Conservation (phyloP, 2,113 vertebrate genomes). For the Saiga tatarica region DNA sequence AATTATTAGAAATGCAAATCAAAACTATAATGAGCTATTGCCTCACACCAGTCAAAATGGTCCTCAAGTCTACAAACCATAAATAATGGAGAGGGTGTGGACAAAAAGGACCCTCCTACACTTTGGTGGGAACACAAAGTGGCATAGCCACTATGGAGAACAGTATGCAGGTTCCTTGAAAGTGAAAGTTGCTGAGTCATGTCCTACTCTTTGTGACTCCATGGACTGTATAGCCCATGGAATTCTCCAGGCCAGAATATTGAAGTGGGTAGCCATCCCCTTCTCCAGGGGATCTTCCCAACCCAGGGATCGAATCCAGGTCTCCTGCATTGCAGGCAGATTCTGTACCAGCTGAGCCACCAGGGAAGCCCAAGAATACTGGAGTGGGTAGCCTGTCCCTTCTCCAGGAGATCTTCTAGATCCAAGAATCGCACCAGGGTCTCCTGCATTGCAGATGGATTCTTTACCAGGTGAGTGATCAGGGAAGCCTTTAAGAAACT, state of each 20-base stretch:
- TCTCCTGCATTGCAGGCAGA: neutral
- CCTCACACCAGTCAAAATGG: neutral
- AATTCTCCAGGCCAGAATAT: neutral
- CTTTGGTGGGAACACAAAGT: neutral
- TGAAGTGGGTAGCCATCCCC: neutral
- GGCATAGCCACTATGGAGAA: neutral
- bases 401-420: neutral
- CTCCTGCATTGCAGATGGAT: neutral
- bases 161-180: neutral
- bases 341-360: neutral
- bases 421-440: fast-evolving
- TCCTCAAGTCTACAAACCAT: neutral
- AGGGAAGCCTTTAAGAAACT: neutral
- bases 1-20: neutral
- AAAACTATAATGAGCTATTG: neutral
- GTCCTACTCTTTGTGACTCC: neutral
- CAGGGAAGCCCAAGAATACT: neutral
- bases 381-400: neutral
- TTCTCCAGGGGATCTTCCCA: neutral
- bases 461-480: neutral
- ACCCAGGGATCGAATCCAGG: neutral
- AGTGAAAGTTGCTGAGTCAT: neutral
- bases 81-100: neutral
- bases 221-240: neutral
- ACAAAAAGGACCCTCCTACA: neutral